Conservation (phyloP, 37 sponge, comb jelly and placozoan genomes). For the Ianthella basta region DNA sequence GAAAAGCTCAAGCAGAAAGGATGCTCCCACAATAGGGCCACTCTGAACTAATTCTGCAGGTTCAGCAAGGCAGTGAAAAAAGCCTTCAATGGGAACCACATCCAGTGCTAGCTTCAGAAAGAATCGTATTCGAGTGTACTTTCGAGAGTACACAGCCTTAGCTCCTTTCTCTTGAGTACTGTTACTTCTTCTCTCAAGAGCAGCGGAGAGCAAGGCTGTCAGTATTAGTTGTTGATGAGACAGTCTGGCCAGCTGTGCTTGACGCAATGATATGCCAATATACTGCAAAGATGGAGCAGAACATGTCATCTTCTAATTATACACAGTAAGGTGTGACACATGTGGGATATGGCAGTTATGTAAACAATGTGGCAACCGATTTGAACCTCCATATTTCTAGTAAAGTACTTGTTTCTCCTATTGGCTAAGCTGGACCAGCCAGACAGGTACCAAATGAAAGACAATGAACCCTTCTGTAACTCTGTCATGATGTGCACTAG, state of each 20-base stretch:
- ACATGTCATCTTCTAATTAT: too few species aligned
- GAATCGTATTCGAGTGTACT: background rate
- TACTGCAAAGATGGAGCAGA: background rate
- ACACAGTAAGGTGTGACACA: too few species aligned
- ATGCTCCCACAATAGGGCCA: background rate
- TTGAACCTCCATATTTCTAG: too few species aligned
- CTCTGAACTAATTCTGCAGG: background rate
- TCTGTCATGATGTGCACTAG: too few species aligned
- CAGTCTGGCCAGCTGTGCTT: constrained; percentile 8
- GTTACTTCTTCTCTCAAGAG: background rate
- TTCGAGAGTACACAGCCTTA: background rate
- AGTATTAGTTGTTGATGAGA: background rate
- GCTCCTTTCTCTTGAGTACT: background rate
- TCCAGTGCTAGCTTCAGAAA: constrained; percentile 7
- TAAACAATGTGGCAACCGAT: too few species aligned
- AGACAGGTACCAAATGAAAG: too few species aligned
- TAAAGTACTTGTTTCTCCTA: too few species aligned
- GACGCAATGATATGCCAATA: constrained; percentile 14
- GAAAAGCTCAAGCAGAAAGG: background rate
- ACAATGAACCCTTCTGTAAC: too few species aligned
- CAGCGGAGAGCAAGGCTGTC: background rate
- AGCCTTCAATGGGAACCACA: constrained; percentile 38
- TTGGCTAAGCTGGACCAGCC: too few species aligned
- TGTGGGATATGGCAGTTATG: too few species aligned
- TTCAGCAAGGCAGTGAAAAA: constrained; percentile 12